These are phyloP conservation scores for Chymomyza caudatula DNA, from an alignment of 2,888 invertebrate genomes.

Conservation along the genomic window DNA sequence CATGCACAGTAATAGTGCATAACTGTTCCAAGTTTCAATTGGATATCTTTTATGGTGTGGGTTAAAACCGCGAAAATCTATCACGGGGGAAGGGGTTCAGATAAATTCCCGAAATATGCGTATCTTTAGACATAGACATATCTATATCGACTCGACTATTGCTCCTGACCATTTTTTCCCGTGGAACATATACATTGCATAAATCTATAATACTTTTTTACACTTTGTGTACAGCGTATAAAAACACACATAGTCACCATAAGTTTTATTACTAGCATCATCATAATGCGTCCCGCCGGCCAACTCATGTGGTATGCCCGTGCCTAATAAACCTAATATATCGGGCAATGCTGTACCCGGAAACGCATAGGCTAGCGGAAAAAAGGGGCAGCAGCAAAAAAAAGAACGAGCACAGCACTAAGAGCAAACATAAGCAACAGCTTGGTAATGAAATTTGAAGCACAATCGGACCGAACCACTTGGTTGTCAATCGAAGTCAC, in stretches of 20 bases:
- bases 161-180: too few species aligned
- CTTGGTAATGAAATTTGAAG: not conserved
- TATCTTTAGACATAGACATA: too few species aligned
- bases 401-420: not conserved
- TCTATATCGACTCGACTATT: too few species aligned
- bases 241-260: too few species aligned
- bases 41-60: too few species aligned
- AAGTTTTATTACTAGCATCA: not conserved
- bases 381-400: not conserved
- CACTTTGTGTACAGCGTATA: too few species aligned
- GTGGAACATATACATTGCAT: too few species aligned
- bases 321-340: constrained; percentile 2
- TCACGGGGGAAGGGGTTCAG: too few species aligned
- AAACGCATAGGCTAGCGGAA: constrained; percentile 55
- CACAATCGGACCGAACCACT: constrained; percentile 34
- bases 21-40: too few species aligned
- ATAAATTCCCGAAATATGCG: too few species aligned
- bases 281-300: not conserved
- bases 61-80: too few species aligned
- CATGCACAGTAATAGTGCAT: too few species aligned
- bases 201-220: constrained; percentile 56
- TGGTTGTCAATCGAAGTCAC: constrained; percentile 37
- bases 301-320: not conserved
- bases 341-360: constrained; percentile 36
- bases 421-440: not conserved